phyloP scores from a whole-genome alignment of 2,113 vertebrate genomes.

The Aphelocoma coerulescens region DNA sequence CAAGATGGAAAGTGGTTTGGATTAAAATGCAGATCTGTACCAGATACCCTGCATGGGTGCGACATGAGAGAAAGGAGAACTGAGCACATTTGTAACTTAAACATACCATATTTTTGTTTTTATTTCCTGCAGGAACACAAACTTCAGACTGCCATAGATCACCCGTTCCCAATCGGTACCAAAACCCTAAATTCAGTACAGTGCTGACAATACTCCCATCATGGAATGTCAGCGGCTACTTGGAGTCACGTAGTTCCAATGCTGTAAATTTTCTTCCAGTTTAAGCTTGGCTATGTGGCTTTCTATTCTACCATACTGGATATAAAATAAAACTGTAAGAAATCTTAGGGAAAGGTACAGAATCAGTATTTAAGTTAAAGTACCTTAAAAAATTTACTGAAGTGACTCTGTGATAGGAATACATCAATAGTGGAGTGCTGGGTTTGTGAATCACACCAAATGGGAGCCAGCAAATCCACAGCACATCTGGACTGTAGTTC shows the following conservation, averaged over 20 bases:
- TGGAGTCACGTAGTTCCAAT: background rate
- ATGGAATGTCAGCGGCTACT: background rate
- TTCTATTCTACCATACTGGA: background rate
- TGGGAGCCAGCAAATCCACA: slow-evolving; percentile 41
- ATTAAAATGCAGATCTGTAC: background rate
- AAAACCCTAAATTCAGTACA: slow-evolving; percentile 6
- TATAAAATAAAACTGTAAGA: background rate
- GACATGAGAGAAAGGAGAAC: background rate
- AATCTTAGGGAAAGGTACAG: background rate
- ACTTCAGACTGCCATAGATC: slow-evolving; percentile 49
- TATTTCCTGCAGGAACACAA: slow-evolving; percentile 24
- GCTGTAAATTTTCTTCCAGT: background rate
- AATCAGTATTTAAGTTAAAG: background rate
- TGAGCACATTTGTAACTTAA: slow-evolving; percentile 52
- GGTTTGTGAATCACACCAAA: slow-evolving; percentile 24
- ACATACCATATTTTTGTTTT: background rate
- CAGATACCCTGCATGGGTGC: background rate
- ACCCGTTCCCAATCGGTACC: slow-evolving; percentile 41
- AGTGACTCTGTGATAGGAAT: background rate
- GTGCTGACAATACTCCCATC: background rate
- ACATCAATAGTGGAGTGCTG: background rate
- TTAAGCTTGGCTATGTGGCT: background rate
- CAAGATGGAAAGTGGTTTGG: background rate
- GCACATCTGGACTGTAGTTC: slow-evolving; percentile 30
- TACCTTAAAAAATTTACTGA: background rate